A percentile compares a stretch with the other conserved stretches of the same genome.
Evolutionary conservation across 2,113 vertebrate species (phyloP).

Genomic region (Delphinapterus leucas): DNA sequence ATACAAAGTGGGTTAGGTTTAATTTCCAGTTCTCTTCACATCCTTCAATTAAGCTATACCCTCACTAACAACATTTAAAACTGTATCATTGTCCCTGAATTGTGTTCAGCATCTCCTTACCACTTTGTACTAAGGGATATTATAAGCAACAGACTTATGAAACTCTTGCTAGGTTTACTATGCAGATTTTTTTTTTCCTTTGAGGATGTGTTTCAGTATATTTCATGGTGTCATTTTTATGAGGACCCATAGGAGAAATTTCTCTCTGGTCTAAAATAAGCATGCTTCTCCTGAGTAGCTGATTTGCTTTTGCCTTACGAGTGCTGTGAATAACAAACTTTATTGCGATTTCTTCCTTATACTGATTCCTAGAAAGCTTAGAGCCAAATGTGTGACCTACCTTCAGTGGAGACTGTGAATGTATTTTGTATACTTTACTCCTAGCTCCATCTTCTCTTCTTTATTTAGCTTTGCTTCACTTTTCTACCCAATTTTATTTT

Average conservation of each 20-base stretch:
- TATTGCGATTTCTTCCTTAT: neutral
- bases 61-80: neutral
- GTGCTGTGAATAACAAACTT: conserved; percentile 30
- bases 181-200: neutral
- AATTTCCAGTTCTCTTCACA: conserved; percentile 2
- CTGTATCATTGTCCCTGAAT: neutral
- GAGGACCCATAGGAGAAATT: conserved; percentile 36
- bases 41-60: neutral
- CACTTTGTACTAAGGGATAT: neutral
- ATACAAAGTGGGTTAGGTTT: conserved; percentile 20
- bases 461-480: conserved; percentile 31
- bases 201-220: conserved; percentile 12
- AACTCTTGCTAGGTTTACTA: conserved; percentile 19
- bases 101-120: neutral
- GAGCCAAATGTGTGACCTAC: neutral
- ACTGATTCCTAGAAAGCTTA: neutral
- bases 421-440: neutral
- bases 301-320: conserved; percentile 44
- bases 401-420: neutral
- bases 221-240: conserved; percentile 53
- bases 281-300: neutral
- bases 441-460: neutral
- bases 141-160: conserved; percentile 16
- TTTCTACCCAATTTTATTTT: conserved; percentile 46
- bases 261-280: conserved; percentile 38